A percentile compares a stretch with the other conserved stretches of the same genome.
Conservation (phyloP, 2,888 invertebrate species). For the Reticulitermes lucifugus region DNA sequence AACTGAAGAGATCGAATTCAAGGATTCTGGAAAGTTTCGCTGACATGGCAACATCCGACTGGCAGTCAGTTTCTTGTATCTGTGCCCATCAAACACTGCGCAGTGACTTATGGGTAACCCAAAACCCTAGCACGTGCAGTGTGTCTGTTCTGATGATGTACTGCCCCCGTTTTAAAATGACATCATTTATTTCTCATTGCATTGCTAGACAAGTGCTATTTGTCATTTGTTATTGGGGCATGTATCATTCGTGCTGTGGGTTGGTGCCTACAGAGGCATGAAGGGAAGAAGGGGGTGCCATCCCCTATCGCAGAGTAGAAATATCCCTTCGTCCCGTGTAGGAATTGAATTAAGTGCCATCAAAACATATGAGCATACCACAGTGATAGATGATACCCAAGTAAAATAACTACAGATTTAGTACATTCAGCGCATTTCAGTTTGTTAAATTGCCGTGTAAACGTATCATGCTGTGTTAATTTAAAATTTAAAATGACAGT, state of each 20-base stretch:
- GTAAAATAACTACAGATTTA: neutral
- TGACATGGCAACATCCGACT: neutral
- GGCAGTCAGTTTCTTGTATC: neutral
- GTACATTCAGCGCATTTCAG: slow-evolving; percentile 21
- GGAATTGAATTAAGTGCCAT: slow-evolving; percentile 31
- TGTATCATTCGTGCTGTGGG: slow-evolving; percentile 35
- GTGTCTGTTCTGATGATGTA: slow-evolving; percentile 5
- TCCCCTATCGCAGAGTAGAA: neutral
- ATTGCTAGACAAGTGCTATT: slow-evolving; percentile 44
- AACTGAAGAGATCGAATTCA: neutral
- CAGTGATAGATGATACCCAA: slow-evolving; percentile 5
- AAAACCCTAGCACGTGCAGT: neutral
- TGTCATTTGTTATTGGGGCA: slow-evolving; percentile 48
- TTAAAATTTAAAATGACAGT: neutral
- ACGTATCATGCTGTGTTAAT: slow-evolving; percentile 5
- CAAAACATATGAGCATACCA: slow-evolving; percentile 23
- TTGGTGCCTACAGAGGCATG: slow-evolving; percentile 15
- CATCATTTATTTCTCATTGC: slow-evolving; percentile 40
- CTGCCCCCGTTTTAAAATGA: slow-evolving; percentile 39
- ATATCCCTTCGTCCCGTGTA: neutral
- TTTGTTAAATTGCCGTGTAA: slow-evolving; percentile 24
- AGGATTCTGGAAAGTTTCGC: neutral
- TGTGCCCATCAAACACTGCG: neutral
- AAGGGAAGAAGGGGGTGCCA: neutral
- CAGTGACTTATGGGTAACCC: neutral